Evolutionary conservation across 35 echinoderm and acorn worm genomes (phyloP).

Genomic region (Ophiothrix spiculata): DNA sequence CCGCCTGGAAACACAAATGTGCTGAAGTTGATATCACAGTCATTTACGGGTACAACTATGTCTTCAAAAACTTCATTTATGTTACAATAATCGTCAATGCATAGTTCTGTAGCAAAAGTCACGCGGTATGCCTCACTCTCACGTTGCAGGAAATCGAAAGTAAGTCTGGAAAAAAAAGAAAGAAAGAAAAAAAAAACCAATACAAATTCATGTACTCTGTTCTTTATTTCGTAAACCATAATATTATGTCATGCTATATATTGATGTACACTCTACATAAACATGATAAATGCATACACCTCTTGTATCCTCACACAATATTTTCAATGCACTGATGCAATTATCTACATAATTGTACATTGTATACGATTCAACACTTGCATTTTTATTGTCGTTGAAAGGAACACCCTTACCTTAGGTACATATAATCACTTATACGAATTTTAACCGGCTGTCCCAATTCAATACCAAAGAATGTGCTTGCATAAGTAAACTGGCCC

Average conservation of each 20-base stretch:
- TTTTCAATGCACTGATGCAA: no score
- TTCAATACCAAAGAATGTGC: background rate
- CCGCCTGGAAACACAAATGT: conserved; percentile 1
- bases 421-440: background rate
- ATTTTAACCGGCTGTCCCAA: background rate
- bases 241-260: no score
- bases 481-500: background rate
- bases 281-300: no score
- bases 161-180: background rate
- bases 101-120: background rate
- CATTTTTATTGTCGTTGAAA: background rate
- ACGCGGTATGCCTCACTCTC: conserved; percentile 11
- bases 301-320: no score
- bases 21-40: background rate
- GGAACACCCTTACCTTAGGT: background rate
- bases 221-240: no score
- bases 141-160: background rate
- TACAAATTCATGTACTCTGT: background rate
- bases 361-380: no score
- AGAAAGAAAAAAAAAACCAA: background rate
- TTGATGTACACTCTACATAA: no score
- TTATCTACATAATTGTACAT: no score
- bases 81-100: conserved; percentile 7
- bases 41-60: background rate
- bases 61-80: background rate